A percentile compares a stretch with the other conserved stretches of the same genome.
Conservation (phyloP, 2,888 invertebrate genomes). For the Papilio demoleus region DNA sequence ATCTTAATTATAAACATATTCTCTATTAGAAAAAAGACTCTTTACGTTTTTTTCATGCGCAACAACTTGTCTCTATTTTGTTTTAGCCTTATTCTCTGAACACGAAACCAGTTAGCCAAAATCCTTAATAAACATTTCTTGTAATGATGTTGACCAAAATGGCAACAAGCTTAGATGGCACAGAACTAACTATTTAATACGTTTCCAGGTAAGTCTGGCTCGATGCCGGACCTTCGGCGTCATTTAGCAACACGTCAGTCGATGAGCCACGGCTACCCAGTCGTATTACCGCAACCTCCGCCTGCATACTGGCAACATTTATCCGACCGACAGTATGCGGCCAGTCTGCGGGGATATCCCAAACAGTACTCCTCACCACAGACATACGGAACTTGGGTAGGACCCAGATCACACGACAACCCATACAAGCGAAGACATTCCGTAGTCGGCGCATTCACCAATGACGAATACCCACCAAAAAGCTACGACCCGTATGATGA, state of each 20-base stretch:
- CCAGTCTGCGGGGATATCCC: slow-evolving; percentile 72
- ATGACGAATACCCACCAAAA: slow-evolving; percentile 75
- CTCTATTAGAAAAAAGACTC: no score
- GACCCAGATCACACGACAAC: slow-evolving; percentile 78
- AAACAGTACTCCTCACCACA: slow-evolving; percentile 66
- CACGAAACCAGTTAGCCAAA: no score
- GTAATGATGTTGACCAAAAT: no score
- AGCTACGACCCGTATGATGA: slow-evolving; percentile 71
- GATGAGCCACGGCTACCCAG: slow-evolving; percentile 68
- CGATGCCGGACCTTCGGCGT: slow-evolving; percentile 79
- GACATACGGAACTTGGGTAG: slow-evolving; percentile 77
- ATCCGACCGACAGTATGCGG: slow-evolving; percentile 74
- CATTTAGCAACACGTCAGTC: slow-evolving; percentile 73
- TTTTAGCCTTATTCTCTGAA: no score
- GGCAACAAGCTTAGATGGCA: not conserved
- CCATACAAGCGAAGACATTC: slow-evolving; percentile 82
- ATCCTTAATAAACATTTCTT: no score
- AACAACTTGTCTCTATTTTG: no score
- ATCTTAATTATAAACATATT: no score
- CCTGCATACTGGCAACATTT: slow-evolving; percentile 79
- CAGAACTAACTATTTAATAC: not conserved
- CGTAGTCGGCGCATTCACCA: slow-evolving; percentile 77
- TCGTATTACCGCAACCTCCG: slow-evolving; percentile 69
- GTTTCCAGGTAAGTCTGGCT: slow-evolving; percentile 76
- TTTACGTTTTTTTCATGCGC: no score